A percentile compares a stretch with the other conserved stretches of the same genome.
These are phyloP conservation scores for Celastrina argiolus DNA, from an alignment of 2,888 invertebrate genomes.

Conservation along the genomic window DNA sequence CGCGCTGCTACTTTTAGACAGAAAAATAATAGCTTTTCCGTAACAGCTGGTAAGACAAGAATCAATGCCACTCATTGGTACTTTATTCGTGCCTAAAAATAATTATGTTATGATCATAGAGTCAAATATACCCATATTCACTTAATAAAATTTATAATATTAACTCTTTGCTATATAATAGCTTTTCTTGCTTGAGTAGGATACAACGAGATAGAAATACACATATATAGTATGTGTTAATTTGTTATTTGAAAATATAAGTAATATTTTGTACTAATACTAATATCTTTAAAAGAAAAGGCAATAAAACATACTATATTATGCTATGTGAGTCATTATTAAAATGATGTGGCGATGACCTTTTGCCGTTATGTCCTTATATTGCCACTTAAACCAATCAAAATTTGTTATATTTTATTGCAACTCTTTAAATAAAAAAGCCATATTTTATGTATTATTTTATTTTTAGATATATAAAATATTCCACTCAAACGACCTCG, in stretches of 20 bases:
- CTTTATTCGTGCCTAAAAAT: no score
- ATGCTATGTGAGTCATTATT: slow-evolving; percentile 8
- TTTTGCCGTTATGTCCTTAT: not conserved
- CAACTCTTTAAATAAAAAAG: not conserved
- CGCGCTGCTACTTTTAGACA: no score
- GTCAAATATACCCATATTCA: no score
- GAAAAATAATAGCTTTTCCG: no score
- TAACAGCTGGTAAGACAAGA: no score
- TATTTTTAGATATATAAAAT: not conserved
- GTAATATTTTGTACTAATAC: not conserved
- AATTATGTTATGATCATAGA: no score
- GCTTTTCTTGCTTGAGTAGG: no score
- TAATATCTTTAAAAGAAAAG: not conserved
- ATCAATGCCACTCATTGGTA: no score
- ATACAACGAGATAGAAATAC: not conserved
- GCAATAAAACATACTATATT: slow-evolving; percentile 2
- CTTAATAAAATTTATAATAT: no score
- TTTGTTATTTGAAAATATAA: not conserved
- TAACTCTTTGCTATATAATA: no score
- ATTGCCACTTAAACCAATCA: not conserved
- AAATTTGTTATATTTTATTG: not conserved
- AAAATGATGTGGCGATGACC: not conserved
- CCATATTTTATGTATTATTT: not conserved
- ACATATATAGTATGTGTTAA: not conserved
- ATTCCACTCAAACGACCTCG: not conserved